Evolutionary conservation across 2,797 vertebrate genomes (phyloP), one percentile per base, ranked within the genome.

Genomic region (Phataginus tetradactyla): DNA sequence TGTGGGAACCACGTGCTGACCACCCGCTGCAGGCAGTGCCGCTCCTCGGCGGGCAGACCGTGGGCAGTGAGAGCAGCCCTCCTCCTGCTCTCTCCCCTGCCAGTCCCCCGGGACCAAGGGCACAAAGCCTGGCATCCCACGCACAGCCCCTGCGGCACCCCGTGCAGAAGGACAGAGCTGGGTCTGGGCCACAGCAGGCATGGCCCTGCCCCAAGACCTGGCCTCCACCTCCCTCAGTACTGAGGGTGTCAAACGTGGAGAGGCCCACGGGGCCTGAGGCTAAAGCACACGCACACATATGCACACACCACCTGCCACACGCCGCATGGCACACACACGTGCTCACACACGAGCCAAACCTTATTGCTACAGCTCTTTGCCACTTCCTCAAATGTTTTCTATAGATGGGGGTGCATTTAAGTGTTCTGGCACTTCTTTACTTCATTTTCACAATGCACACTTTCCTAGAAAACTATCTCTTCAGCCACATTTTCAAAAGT

Each of bases 401-500:
- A 0, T 17, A 23, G 29, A 9, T 53, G 7, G 27, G 18, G 27
- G 34, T 0, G 17, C 7, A 0, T 5, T 14, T 49, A 29, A 14
- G 6, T 1, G 25, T n/a, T 14, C 34, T n/a, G 25, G 45, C 18
- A 10, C 45, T 10, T 14, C 29, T 37, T 61, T 27, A 25, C 3
- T 20, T 80, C 5, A 27, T 14, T 45, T 90, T 29, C n/a, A 21
- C 34, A 8, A 42, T 4, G 21, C 0, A 15, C 6, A 9, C 23
- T 57, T 86, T 59, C 23, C 75, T 5, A 49, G 37, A 79, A 85
- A 88, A 29, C 39, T 17, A 29, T 32, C 39, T 59, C 72, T 80
- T 45, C 20, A 7, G 27, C 32, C 64, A 15, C 72, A 9, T 23
- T 74, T 84, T 84, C 64, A 45, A 86, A 53, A 53, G 32, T 12